Conservation (phyloP, 2,113 vertebrate genomes). For the Serinus canaria region DNA sequence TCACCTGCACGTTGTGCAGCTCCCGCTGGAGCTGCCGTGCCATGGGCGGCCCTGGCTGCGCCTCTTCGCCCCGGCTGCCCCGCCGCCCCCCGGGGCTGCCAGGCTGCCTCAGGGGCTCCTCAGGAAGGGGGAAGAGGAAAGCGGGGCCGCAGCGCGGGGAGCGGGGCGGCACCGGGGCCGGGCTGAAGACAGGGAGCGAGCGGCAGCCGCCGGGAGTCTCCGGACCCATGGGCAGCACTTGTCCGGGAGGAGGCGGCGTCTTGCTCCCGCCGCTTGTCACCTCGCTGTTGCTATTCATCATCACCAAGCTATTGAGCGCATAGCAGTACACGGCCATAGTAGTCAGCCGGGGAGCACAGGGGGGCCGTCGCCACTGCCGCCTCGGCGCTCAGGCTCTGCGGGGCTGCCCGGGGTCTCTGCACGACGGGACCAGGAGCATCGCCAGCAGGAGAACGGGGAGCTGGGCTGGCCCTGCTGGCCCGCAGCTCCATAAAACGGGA, state of each 20-base stretch:
- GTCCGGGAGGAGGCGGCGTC: conserved; percentile 72
- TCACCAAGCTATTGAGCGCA: conserved; percentile 80
- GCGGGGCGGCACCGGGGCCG: conserved; percentile 68
- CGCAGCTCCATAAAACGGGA: conserved; percentile 68
- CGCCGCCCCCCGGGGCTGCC: neutral
- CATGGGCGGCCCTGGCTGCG: conserved; percentile 8
- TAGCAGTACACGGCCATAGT: conserved; percentile 85
- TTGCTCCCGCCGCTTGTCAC: conserved; percentile 69
- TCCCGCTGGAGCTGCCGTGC: conserved; percentile 83
- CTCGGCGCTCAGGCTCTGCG: conserved; percentile 16
- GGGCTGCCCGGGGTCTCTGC: neutral
- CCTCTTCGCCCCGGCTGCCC: conserved; percentile 60
- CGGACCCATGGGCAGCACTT: conserved; percentile 76
- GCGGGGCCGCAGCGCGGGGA: conserved; percentile 54
- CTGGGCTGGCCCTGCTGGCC: neutral
- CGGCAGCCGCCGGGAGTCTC: conserved; percentile 74
- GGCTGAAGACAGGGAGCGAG: conserved; percentile 67
- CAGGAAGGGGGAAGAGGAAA: conserved; percentile 77
- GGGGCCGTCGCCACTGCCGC: conserved; percentile 22
- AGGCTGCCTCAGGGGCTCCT: conserved; percentile 61
- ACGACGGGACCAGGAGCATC: conserved; percentile 40
- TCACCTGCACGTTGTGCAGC: conserved; percentile 92
- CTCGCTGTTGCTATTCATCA: conserved; percentile 79
- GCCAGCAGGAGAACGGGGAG: neutral
- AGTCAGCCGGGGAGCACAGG: conserved; percentile 55